Percentiles rank a stretch among this genome's conserved stretches.
Evolutionary conservation across 2,888 invertebrate species (phyloP).

Genomic region (Cheiracanthium punctorium): DNA sequence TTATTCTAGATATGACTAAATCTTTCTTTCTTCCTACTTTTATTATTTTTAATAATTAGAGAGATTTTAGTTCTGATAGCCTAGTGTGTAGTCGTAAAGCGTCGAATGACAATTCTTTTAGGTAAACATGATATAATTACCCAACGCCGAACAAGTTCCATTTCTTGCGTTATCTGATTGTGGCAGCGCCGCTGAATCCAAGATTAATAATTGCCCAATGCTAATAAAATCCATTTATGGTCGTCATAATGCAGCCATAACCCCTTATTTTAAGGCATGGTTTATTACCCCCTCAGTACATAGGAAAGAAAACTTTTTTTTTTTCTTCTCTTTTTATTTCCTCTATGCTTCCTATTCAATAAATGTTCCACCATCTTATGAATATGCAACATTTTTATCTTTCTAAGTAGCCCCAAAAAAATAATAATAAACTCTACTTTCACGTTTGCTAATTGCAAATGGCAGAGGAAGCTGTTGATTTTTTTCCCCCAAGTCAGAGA

Average conservation of each 20-base stretch:
- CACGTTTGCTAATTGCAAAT: constrained; percentile 53
- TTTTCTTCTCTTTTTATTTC: too few species aligned
- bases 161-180: constrained; percentile 49
- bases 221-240: constrained; percentile 64
- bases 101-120: constrained; percentile 55
- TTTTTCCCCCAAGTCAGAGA: not conserved
- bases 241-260: constrained; percentile 51
- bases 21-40: too few species aligned
- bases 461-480: constrained; percentile 39
- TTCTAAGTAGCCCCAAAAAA: constrained; percentile 27
- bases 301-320: not conserved
- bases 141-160: constrained; percentile 13
- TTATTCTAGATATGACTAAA: too few species aligned
- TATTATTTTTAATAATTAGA: too few species aligned
- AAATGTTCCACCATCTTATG: constrained; percentile 32
- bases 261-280: constrained; percentile 55
- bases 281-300: constrained; percentile 40
- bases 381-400: constrained; percentile 63
- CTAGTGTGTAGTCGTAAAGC: not conserved
- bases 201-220: constrained; percentile 54
- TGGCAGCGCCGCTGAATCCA: constrained; percentile 41
- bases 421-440: constrained; percentile 28
- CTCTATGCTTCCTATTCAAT: not conserved
- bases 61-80: too few species aligned
- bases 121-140: not conserved